Base-by-base conservation (phyloP, 2,113 vertebrate genomes). In the Ptilorrhoa leucosticta region DNA sequence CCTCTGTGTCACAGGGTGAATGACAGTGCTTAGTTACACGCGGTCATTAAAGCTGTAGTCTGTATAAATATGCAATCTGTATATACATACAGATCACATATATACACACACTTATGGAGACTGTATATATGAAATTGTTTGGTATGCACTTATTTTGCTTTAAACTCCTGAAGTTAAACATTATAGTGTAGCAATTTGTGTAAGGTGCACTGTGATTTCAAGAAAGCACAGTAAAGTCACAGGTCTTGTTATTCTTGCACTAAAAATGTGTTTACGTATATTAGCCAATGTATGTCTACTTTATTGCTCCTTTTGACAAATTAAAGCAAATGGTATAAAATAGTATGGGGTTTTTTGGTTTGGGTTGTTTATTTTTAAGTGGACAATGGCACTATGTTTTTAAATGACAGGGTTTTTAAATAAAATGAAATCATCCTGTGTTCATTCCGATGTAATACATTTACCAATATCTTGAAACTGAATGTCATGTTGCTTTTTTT, bases 191-290 rank as follows among this genome's bases (percentile, higher is more conserved):
- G 97, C 98, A 97, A 97, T 98, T 97, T 97, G 98, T 98, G 98
- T 98, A 92, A 98, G 98, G 98, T 98, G 98, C 98, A 98, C 98
- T 98, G 98, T 98, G 98, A 97, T 98, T 95, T 98, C 97, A 96
- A 97, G 94, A 97, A 98, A 98, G 98, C 98, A 98, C 98, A 98
- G 98, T 98, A 97, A 98, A 97, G 97, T 98, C 98, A 98, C 98
- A 98, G 97, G 96, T 98, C 98, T 98, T 98, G 98, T 98, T 98
- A 98, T 98, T 98, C 97, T 98, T 99, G 98, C 98, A 99, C 98
- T 98, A 97, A 98, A 98, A 98, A 97, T 97, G 98, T 98, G 97
- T 98, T 98, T 98, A 98, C 97, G 97, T 98, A 98, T 97, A 97
- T 98, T 98, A 98, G 98, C 97, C 98, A 97, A 97, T 98, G 97